Evolutionary conservation across 1,140 invertebrate species (phyloP), one percentile per base, ranked within the genome.

Genomic region (Procambarus clarkii): DNA sequence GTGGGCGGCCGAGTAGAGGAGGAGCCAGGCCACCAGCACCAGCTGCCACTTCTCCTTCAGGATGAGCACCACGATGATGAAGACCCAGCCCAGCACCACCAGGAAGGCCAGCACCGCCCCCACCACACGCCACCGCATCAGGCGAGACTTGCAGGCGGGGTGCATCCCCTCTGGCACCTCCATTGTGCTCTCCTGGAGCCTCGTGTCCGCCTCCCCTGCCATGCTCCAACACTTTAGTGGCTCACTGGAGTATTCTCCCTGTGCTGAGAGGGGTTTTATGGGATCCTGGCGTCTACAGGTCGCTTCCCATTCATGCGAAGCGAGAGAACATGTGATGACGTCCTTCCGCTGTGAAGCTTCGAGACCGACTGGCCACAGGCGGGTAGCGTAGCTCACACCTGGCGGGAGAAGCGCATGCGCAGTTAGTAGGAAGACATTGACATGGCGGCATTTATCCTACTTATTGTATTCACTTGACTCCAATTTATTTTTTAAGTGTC

Each of bases 31-130:
- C 83, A 91, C 89, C n/a, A 91, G 64, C 34, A 91, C 89, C 74
- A 91, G 76, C 76, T 91, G 89, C 89, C 89, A 91, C 74, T 91
- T 91, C 74, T 91, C 89, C 76, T 91, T 82, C 15, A 91, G 76
- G 82, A 91, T 91, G 54, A 91, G 82, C 82, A 91, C 77, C 21
- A 91, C 89, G 89, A 91, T 91, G 89, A 91, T 91, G 82, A 91
- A 91, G 7, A 91, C 50, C 89, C 89, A 91, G 21, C 89, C 89
- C 21, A 91, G 50, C 34, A 91, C 89, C 44, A 91, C 89, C 82
- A 91, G 89, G 89, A 91, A 76, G 74, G 89, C 89, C 58, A 91
- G 83, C 24, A 91, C 89, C 2, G 89, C 89, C 54, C 89, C 89
- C 74, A 83, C 71, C 58, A 91, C 9, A 4, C 83, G 82, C 89